A percentile compares a stretch with the other conserved stretches of the same genome.
These are phyloP conservation scores for Calameuta idolon DNA, from an alignment of 2,888 invertebrate species.

Conservation along the genomic window DNA sequence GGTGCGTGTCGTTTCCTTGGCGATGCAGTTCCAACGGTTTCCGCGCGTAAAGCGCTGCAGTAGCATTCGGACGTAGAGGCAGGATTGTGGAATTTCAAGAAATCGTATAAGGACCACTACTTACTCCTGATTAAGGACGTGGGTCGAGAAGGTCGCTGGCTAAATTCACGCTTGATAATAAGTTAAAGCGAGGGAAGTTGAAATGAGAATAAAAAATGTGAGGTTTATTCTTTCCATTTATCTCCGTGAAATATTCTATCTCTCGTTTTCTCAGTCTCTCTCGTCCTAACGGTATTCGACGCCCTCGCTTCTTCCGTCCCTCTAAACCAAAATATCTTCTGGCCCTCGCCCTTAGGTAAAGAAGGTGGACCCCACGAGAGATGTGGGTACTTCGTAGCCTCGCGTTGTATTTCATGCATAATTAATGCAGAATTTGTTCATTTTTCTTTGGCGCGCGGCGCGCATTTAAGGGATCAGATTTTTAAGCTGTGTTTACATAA, in stretches of 20 bases:
- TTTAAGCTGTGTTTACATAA: constrained; percentile 27
- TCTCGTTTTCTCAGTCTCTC: background rate
- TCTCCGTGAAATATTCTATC: background rate
- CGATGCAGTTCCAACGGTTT: background rate
- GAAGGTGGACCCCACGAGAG: background rate
- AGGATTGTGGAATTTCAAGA: background rate
- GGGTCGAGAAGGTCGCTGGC: background rate
- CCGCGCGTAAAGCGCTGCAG: background rate
- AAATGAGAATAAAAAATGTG: constrained; percentile 12
- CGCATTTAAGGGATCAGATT: constrained; percentile 26
- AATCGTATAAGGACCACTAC: background rate
- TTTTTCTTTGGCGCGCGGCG: constrained; percentile 18
- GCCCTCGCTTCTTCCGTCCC: background rate
- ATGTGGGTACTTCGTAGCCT: background rate
- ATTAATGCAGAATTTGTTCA: constrained; percentile 26
- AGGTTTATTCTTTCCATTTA: constrained; percentile 15
- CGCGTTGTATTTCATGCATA: constrained; percentile 21
- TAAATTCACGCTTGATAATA: background rate
- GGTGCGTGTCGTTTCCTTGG: constrained; percentile 5
- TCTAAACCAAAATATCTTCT: background rate
- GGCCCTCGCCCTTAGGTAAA: background rate
- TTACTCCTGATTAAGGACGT: background rate
- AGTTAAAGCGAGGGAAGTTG: background rate
- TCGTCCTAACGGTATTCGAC: background rate
- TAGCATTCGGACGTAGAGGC: background rate